Evolutionary conservation across 2,113 vertebrate genomes (phyloP).

Genomic region (Phrynocephalus versicolor): DNA sequence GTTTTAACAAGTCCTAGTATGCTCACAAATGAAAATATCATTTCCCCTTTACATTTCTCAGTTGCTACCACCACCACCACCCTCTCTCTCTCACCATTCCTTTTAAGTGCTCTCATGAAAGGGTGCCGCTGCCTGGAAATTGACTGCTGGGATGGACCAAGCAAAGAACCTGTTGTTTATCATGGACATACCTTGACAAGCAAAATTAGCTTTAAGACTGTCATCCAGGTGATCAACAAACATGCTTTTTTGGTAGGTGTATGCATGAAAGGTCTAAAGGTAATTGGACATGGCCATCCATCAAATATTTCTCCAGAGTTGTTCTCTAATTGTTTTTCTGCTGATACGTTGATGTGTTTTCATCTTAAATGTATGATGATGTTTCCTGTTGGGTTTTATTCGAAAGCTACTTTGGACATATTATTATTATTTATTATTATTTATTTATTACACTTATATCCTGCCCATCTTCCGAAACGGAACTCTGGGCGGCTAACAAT

Average conservation of each 20-base stretch:
- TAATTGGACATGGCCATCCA: not conserved
- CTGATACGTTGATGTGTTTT: not conserved
- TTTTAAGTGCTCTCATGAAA: conserved; percentile 83
- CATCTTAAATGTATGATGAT: not conserved
- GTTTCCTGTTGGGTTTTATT: not conserved
- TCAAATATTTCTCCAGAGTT: not conserved
- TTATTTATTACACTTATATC: no score
- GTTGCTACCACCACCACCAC: conserved; percentile 9
- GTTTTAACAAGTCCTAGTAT: not conserved
- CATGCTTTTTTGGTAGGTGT: conserved; percentile 85
- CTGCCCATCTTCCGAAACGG: no score
- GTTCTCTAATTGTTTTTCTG: not conserved
- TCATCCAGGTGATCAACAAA: conserved; percentile 80
- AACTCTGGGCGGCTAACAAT: no score
- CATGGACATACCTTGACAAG: conserved; percentile 87
- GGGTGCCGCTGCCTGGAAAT: conserved; percentile 92
- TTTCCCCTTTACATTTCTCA: not conserved
- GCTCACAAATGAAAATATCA: not conserved
- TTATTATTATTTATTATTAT: no score
- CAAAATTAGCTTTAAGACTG: conserved; percentile 84
- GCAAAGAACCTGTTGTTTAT: conserved; percentile 84
- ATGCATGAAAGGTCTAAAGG: not conserved
- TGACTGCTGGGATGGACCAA: conserved; percentile 88
- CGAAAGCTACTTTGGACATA: not conserved
- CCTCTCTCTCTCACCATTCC: not conserved